phyloP scores from a whole-genome alignment of 2,888 invertebrate species.

The Hedychridium roseum region DNA sequence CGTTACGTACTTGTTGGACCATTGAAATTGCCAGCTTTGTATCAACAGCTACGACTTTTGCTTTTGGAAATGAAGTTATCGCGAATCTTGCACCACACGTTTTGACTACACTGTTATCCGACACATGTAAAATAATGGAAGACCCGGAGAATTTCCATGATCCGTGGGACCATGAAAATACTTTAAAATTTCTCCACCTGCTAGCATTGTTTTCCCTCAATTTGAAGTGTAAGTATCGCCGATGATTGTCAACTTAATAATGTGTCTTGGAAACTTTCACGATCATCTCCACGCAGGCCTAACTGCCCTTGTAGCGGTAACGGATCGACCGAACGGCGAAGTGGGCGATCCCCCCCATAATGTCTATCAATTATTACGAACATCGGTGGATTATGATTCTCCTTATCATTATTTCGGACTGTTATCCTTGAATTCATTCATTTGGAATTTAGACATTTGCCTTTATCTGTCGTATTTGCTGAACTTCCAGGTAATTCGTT shows the following conservation, averaged over 20 bases:
- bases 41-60: slow-evolving; percentile 48
- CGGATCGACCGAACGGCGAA: too few species aligned
- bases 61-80: slow-evolving; percentile 44
- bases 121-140: slow-evolving; percentile 47
- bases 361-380: slow-evolving; percentile 46
- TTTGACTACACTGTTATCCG: slow-evolving; percentile 51
- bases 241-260: too few species aligned
- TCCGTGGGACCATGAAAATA: slow-evolving; percentile 49
- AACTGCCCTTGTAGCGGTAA: too few species aligned
- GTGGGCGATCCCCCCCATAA: slow-evolving; percentile 45
- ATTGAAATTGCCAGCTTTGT: slow-evolving; percentile 53
- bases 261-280: too few species aligned
- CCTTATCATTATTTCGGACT: slow-evolving; percentile 54
- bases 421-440: slow-evolving; percentile 45
- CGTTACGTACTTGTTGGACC: slow-evolving; percentile 54
- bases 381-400: slow-evolving; percentile 47
- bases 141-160: slow-evolving; percentile 51
- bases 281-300: too few species aligned
- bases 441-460: slow-evolving; percentile 57
- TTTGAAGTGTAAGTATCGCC: slow-evolving; percentile 48
- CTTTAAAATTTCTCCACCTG: slow-evolving; percentile 51
- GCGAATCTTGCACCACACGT: slow-evolving; percentile 51
- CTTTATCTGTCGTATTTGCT: slow-evolving; percentile 43
- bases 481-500: slow-evolving; percentile 49
- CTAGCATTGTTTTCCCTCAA: slow-evolving; percentile 54